These are phyloP conservation scores for Noctua comes DNA, from an alignment of 2,888 invertebrate genomes.

Conservation along the genomic window DNA sequence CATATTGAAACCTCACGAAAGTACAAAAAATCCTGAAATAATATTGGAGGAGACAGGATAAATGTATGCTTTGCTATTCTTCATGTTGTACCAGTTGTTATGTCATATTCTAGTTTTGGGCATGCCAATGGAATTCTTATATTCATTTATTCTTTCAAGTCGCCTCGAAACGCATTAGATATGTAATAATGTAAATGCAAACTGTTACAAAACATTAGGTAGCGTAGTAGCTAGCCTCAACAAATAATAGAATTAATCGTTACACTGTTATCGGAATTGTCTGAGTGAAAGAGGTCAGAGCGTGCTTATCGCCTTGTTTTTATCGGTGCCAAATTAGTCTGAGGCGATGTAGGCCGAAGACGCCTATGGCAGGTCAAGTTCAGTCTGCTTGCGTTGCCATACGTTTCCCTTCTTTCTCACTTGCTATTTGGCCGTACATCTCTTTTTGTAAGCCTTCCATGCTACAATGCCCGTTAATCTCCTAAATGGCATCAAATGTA, in stretches of 20 bases:
- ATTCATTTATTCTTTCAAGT: slow-evolving; percentile 11
- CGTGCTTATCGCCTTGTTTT: slow-evolving; percentile 64
- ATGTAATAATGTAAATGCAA: slow-evolving; percentile 11
- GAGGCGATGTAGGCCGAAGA: slow-evolving; percentile 66
- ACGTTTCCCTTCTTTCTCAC: slow-evolving; percentile 14
- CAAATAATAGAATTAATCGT: slow-evolving; percentile 15
- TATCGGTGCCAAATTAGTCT: slow-evolving; percentile 71
- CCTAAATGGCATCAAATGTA: background rate
- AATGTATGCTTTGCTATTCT: background rate
- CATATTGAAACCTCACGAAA: background rate
- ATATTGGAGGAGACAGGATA: background rate
- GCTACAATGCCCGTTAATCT: background rate
- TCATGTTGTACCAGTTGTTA: background rate
- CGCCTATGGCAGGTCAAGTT: slow-evolving; percentile 79
- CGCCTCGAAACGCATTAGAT: background rate
- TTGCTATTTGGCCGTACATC: background rate
- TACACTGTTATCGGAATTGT: slow-evolving; percentile 30
- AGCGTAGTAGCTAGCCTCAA: background rate
- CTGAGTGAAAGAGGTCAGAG: slow-evolving; percentile 63
- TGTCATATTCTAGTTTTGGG: slow-evolving; percentile 8
- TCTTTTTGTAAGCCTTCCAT: background rate
- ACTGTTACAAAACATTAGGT: background rate
- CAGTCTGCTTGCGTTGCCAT: slow-evolving; percentile 58
- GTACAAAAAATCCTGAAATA: background rate
- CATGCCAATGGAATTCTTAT: background rate